Percentiles rank a stretch among this genome's conserved stretches.
phyloP scores from a whole-genome alignment of 1,140 invertebrate species.

The Drosophila bocqueti region DNA sequence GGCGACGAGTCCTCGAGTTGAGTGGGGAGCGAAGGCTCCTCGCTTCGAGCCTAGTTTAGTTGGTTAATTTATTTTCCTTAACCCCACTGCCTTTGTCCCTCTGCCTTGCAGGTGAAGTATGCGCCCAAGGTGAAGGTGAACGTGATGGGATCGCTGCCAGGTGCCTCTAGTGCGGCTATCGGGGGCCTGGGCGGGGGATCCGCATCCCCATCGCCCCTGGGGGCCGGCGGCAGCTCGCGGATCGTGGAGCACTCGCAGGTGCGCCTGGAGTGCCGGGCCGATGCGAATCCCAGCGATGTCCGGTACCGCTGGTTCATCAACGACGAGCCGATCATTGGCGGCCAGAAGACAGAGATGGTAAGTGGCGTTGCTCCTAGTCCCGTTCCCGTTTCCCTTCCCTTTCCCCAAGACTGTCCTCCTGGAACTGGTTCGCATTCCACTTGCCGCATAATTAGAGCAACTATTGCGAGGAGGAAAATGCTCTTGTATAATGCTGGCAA shows the following conservation, averaged over 20 bases:
- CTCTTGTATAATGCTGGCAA: conserved; percentile 69
- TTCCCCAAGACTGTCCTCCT: not conserved
- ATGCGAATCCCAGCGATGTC: conserved; percentile 91
- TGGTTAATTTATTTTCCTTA: not conserved
- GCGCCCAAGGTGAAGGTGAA: conserved; percentile 92
- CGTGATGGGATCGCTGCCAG: conserved; percentile 85
- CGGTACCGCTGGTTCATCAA: conserved; percentile 91
- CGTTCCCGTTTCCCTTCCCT: too few relatives aligned
- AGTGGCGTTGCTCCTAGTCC: conserved; percentile 29
- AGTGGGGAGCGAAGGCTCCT: not conserved
- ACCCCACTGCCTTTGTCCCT: too few relatives aligned
- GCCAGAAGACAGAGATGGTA: conserved; percentile 88
- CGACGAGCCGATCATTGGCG: conserved; percentile 88
- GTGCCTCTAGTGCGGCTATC: not conserved
- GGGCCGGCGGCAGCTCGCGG: conserved; percentile 85
- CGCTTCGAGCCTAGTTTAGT: not conserved
- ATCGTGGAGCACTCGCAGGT: conserved; percentile 94
- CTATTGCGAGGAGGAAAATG: conserved; percentile 67
- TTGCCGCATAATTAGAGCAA: conserved; percentile 77
- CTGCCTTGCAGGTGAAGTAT: conserved; percentile 89
- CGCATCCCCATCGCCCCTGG: not conserved
- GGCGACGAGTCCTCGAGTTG: not conserved
- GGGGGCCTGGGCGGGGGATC: conserved; percentile 81
- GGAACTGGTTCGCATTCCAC: conserved; percentile 65
- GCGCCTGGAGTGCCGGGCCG: conserved; percentile 90